Evolutionary conservation across 1,140 invertebrate species (phyloP), one percentile per base, ranked within the genome.

Genomic region (Spodoptera litura): DNA sequence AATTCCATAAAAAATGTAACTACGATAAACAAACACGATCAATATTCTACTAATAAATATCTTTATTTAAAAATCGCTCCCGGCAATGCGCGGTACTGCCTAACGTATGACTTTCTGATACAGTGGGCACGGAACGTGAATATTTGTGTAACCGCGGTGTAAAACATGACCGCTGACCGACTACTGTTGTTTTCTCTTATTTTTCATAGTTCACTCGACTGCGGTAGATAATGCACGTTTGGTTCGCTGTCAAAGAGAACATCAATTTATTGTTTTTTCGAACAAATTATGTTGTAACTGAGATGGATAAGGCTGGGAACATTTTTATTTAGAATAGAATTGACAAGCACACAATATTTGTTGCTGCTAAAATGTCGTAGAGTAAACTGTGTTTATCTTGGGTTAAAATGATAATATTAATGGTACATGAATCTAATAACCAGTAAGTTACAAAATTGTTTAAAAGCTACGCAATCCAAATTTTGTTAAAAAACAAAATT

Each of bases 61-160:
- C 10, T 53, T 62, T 25, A 31, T 62, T 52, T 44, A 44, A 6
- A 71, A 75, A 13, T 25, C 77, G 76, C 61, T 58, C 10, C 13
- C 31, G 38, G 82, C 74, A 61, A 68, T 75, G 51, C 5, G 51
- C 80, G 62, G 66, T 25, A 59, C 53, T n/a, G 25, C 62, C 62
- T 66, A 59, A 76, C 75, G 82, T 83, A 83, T 88, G 87, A 85
- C 82, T 90, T 90, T 90, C 88, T 90, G 86, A 89, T 89, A 90
- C 86, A 90, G 83, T 84, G 88, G 81, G 78, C 87, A 87, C 88
- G 70, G 70, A 79, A 79, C 79, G 68, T 70, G 81, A 82, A 82
- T 84, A 84, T 88, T 87, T 87, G 83, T 84, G 84, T 87, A 82
- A 78, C 70, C 64, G 38, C 58, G 72, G 76, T 83, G 80, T 84